phyloP scores from a whole-genome alignment of 2,888 invertebrate species.

The Quadroppia sp. region DNA sequence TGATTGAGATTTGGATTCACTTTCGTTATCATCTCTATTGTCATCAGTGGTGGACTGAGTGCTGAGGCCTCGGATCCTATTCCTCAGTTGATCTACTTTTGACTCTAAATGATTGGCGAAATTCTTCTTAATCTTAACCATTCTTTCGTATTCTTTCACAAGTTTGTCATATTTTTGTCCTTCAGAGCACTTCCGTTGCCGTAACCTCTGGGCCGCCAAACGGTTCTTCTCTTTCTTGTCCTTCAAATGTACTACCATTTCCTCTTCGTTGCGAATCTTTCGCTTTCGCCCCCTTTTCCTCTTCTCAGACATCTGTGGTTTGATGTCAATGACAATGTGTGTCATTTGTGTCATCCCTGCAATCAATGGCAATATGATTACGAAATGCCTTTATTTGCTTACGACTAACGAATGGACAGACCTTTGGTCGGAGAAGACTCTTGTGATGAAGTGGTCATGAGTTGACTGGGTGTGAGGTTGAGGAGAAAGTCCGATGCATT shows the following conservation, averaged over 20 bases:
- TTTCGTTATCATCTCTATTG: background rate
- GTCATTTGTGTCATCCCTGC: too few species aligned
- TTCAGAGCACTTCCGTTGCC: slow-evolving; percentile 20
- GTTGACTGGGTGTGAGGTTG: background rate
- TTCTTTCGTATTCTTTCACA: background rate
- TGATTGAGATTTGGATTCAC: background rate
- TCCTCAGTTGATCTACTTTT: slow-evolving; percentile 9
- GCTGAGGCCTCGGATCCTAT: background rate
- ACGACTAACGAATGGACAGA: too few species aligned
- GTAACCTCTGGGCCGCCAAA: slow-evolving; percentile 11
- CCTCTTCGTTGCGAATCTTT: background rate
- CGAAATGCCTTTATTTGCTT: too few species aligned
- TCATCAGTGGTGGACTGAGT: background rate
- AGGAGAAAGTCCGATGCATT: background rate
- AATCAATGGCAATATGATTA: too few species aligned
- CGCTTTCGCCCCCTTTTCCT: slow-evolving; percentile 17
- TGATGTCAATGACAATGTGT: background rate
- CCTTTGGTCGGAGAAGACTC: too few species aligned
- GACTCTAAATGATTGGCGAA: background rate
- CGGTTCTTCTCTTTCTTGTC: slow-evolving; percentile 31
- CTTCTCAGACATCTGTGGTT: background rate
- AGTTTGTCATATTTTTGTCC: background rate
- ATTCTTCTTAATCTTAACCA: background rate
- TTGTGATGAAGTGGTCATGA: background rate
- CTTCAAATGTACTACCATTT: background rate